Conservation (phyloP, 2,797 vertebrate genomes). For the Protosalanx chinensis region DNA sequence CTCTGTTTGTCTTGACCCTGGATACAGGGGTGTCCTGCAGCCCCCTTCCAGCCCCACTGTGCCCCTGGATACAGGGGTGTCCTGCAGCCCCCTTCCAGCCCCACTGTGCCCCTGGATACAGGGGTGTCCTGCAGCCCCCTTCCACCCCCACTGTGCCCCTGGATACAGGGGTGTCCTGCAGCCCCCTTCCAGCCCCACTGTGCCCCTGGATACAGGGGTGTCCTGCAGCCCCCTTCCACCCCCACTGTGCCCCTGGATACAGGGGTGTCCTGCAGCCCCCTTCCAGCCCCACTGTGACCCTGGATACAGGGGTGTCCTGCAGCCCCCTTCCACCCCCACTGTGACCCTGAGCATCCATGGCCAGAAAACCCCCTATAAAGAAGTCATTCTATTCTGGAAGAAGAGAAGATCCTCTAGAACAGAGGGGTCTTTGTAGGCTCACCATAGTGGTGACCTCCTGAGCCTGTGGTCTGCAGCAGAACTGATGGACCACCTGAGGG, state of each 20-base stretch:
- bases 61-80: too few species aligned
- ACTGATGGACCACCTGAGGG: conserved; percentile 33
- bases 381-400: conserved; percentile 20
- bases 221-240: neutral
- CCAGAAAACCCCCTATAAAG: conserved; percentile 8
- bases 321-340: neutral
- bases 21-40: neutral
- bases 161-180: neutral
- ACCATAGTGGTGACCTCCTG: conserved; percentile 22
- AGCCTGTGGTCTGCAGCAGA: conserved; percentile 37
- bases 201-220: neutral
- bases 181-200: neutral
- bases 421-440: conserved; percentile 46
- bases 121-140: neutral
- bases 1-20: conserved; percentile 1
- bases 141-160: neutral
- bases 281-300: neutral
- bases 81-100: too few species aligned
- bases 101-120: too few species aligned
- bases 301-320: neutral
- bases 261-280: neutral
- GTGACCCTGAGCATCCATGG: conserved; percentile 3
- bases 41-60: neutral
- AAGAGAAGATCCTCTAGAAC: conserved; percentile 31
- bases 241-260: neutral